Evolutionary conservation across 1,140 invertebrate genomes (phyloP).

Genomic region (Halictus rubicundus): DNA sequence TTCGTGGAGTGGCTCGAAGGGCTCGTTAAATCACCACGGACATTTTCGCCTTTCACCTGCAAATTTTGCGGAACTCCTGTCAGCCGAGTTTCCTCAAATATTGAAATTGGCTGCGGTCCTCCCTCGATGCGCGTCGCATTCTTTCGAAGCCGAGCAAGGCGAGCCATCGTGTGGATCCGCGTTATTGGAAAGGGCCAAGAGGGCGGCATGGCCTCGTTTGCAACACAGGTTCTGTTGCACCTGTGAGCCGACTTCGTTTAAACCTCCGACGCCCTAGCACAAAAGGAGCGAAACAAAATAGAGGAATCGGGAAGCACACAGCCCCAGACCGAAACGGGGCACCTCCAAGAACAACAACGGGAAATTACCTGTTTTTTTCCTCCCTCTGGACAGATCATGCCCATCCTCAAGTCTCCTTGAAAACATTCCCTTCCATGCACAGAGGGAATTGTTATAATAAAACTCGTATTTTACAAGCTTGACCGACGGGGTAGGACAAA

Average conservation of each 20-base stretch:
- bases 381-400: no score
- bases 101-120: constrained; percentile 65
- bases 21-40: constrained; percentile 61
- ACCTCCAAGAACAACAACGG: not conserved
- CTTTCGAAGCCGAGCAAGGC: constrained; percentile 32
- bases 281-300: not conserved
- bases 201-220: constrained; percentile 39
- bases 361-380: no score
- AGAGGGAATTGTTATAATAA: no score
- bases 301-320: not conserved
- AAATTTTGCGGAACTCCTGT: constrained; percentile 60
- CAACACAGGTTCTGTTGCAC: not conserved
- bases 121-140: constrained; percentile 55
- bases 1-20: constrained; percentile 38
- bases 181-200: constrained; percentile 12
- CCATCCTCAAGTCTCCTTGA: no score
- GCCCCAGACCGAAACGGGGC: no score
- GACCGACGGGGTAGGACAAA: no score
- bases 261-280: not conserved
- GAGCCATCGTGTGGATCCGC: constrained; percentile 35
- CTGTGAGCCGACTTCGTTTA: constrained; percentile 32
- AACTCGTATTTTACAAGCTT: no score
- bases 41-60: constrained; percentile 63
- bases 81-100: constrained; percentile 66
- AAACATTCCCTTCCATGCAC: no score